Conservation (phyloP, 2,888 invertebrate genomes). For the Apeira syringaria region DNA sequence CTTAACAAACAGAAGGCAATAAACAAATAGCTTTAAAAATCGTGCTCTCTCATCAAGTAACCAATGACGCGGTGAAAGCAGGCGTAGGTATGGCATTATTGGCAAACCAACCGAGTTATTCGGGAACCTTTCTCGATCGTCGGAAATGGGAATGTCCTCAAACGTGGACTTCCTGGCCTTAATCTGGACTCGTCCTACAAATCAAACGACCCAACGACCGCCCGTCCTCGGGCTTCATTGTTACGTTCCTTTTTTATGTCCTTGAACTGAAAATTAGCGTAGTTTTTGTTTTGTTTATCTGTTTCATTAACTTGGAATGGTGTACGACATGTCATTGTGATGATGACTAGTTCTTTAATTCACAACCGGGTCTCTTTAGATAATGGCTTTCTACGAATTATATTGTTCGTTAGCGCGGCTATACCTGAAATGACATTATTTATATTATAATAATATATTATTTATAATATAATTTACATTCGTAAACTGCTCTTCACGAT, state of each 20-base stretch:
- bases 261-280: slow-evolving; percentile 1
- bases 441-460: no score
- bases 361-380: no score
- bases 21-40: no score
- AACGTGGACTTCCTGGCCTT: slow-evolving; percentile 52
- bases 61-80: not conserved
- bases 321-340: not conserved
- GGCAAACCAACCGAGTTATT: slow-evolving; percentile 55
- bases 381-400: no score
- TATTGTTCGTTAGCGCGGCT: no score
- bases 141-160: slow-evolving; percentile 66
- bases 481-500: no score
- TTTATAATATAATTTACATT: no score
- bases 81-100: slow-evolving; percentile 1
- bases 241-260: slow-evolving; percentile 7
- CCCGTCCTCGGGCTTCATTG: slow-evolving; percentile 12
- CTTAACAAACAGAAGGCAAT: no score
- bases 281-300: not conserved
- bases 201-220: slow-evolving; percentile 51
- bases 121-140: slow-evolving; percentile 57
- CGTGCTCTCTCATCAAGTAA: no score
- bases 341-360: no score
- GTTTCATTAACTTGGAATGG: not conserved
- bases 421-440: no score
- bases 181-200: slow-evolving; percentile 59